These are phyloP conservation scores for Pristiophorus japonicus DNA, from an alignment of 2,113 vertebrate genomes.

Conservation along the genomic window DNA sequence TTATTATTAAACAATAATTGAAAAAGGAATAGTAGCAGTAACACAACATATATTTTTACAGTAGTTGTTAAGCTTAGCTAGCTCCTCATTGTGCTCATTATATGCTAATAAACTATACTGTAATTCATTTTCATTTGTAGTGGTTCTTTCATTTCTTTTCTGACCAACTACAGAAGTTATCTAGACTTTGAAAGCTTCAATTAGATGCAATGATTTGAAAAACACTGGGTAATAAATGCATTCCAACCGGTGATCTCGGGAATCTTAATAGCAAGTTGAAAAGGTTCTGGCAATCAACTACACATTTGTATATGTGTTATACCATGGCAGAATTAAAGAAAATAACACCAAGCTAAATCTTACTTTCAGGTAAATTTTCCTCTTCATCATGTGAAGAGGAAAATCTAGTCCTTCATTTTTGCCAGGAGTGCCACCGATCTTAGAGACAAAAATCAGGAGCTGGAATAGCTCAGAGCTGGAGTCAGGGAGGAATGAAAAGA, in stretches of 20 bases:
- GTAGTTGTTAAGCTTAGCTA: no score
- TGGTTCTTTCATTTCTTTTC: no score
- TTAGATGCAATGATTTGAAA: no score
- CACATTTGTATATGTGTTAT: neutral
- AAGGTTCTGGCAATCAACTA: neutral
- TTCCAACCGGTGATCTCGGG: neutral
- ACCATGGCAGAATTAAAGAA: neutral
- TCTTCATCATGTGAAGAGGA: neutral
- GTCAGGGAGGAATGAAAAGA: no score
- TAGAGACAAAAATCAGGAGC: neutral
- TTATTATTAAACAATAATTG: neutral
- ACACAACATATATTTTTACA: no score
- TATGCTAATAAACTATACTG: no score
- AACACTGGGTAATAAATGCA: neutral
- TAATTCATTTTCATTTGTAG: no score
- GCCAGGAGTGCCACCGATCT: neutral
- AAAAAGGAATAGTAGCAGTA: no score
- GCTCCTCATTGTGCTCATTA: no score
- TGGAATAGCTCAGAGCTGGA: neutral
- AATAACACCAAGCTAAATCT: neutral
- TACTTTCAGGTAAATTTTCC: no score
- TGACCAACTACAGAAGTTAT: no score
- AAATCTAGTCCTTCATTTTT: neutral
- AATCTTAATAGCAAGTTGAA: neutral
- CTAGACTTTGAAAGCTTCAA: no score